Base-by-base conservation (phyloP, 2,888 invertebrate species). In the Corbicula japonica region DNA sequence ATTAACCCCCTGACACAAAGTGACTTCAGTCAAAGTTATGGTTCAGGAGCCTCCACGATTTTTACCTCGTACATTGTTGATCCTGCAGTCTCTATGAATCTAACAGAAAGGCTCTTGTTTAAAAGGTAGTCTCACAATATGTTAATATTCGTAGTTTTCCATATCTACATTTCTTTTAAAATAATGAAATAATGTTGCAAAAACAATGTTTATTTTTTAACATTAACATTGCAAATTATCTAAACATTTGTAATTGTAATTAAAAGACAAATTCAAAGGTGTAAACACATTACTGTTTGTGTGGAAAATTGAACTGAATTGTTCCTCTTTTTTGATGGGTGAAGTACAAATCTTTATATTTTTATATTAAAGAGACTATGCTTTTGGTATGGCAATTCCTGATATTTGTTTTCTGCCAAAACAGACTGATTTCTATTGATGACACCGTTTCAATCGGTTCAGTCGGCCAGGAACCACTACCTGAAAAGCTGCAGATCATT, bases 51-150 rank as follows among this genome's bases (percentile, higher is more conserved):
- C 8, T 85, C 87, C 4, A 63, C 72, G 5, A 60, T 69, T 28
- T 89, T 86, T 58, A 76, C 78, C 8, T 82, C 89, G 1, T 87
- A 86, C 69, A 84, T 89, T 61, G 83, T 80, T 6, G 69, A 88
- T 68, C 89, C 89, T 18, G 48, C 60, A 15, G 74, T 54, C n/a
- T 85, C 87, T 4, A 63, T 65, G 1, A 69, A 84, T 41, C 71
- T 76, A 18, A 69, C 83, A 8, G 86, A 86, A 35, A 78, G 87
- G 34, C 62, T 82, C 10, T 71, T 88, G 28, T 52, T 54, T 46
- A 74, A 70, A 48, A 84, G 88, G 88, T 84, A 69, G n/a, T 41
- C 18, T n/a, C 2, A n/a, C 6, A 1, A 15, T 32, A 12, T 30
- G 26, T 34, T 10, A 32, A 2, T 1, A 21, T 12, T 18, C 3